Evolutionary conservation across 2,888 invertebrate species (phyloP), one percentile per base, ranked within the genome.

Genomic region (Brachyopa scutellaris): DNA sequence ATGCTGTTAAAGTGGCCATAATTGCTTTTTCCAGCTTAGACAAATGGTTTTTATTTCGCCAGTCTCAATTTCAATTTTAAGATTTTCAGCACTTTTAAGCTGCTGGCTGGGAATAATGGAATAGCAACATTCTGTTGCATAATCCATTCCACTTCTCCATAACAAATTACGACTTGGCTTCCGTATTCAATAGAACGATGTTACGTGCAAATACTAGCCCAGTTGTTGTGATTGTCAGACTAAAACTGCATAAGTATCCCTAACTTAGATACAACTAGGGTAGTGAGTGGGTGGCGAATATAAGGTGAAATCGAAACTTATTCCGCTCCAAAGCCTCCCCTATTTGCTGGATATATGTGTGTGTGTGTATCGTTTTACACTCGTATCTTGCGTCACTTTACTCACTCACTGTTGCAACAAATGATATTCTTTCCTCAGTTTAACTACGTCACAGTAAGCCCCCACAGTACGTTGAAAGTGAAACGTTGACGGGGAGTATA

Each of bases 391-490:
- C 31, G 61, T 45, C 61, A 47, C 19, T 62, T 33, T 15, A 33
- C 47, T 23, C 31, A 9, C 40, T 21, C 21, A 21, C 19, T 31
- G 7, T 11, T 8, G 11, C 19, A 45, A 13, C 21, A 45, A 61
- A 19, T n/a, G 31, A 31, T 21, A 49, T n/a, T n/a, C n/a, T n/a
- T n/a, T 11, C 31, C n/a, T 2, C 11, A 23, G 9, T 21, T 45
- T 21, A 42, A 26, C 29, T 0, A 49, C 19, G n/a, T n/a, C 33
- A 23, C 31, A 21, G 7, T 29, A 36, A 5, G 21, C n/a, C 11
- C 47, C 11, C 45, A 55, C 55, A 73, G 57, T 33, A 67, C 67
- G 33, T 59, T 45, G 51, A 67, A 66, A 57, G 76, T 53, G 51
- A 76, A 61, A 61, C 47, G n/a, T n/a, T 47, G 29, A n/a, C 21